phyloP scores from a whole-genome alignment of 2,888 invertebrate genomes.

The Corbicula japonica region DNA sequence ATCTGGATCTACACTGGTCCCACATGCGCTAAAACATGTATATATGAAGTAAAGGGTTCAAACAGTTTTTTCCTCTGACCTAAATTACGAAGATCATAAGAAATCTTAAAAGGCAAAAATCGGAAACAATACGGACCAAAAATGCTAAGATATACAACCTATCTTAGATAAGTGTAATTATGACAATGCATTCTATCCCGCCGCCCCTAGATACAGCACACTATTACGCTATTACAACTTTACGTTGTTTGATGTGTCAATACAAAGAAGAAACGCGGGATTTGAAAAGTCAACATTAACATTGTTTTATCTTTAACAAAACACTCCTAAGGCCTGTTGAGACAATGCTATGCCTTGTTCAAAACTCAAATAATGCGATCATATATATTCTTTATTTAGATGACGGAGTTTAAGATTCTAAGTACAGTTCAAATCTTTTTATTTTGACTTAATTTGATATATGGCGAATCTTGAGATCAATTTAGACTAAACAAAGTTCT shows the following conservation, averaged over 20 bases:
- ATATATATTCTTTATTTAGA: slow-evolving; percentile 13
- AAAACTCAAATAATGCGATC: slow-evolving; percentile 22
- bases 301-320: slow-evolving; percentile 46
- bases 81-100: neutral
- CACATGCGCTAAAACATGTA: too few relatives aligned
- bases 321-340: slow-evolving; percentile 24
- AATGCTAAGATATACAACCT: slow-evolving; percentile 34
- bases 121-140: slow-evolving; percentile 50
- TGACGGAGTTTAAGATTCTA: too few relatives aligned
- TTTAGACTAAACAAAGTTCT: too few relatives aligned
- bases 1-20: too few relatives aligned
- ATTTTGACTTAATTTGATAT: too few relatives aligned
- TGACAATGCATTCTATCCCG: slow-evolving; percentile 28
- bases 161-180: slow-evolving; percentile 43
- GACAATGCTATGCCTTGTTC: slow-evolving; percentile 36
- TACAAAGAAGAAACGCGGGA: slow-evolving; percentile 50
- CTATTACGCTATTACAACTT: slow-evolving; percentile 51
- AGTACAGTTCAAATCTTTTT: slow-evolving; percentile 17
- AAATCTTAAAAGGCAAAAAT: slow-evolving; percentile 11
- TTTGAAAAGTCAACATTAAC: slow-evolving; percentile 62
- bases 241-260: slow-evolving; percentile 52
- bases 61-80: too few relatives aligned
- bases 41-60: too few relatives aligned
- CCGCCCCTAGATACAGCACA: slow-evolving; percentile 64
- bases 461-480: too few relatives aligned